phyloP scores from a whole-genome alignment of 2,888 invertebrate species.

The Oligia strigilis region DNA sequence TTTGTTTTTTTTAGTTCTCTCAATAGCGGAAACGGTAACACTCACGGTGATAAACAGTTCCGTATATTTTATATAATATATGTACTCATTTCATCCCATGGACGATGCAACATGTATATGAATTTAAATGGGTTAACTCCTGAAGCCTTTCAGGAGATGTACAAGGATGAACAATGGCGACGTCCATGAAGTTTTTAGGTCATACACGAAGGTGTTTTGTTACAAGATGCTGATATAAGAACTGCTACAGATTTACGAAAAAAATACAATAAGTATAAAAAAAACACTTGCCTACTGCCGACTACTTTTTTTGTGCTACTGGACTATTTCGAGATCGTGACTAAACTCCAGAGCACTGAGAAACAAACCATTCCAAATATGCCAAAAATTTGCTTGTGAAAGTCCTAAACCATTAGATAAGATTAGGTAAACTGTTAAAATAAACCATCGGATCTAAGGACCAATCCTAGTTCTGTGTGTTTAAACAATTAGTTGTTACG shows the following conservation, averaged over 20 bases:
- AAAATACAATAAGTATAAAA: not conserved
- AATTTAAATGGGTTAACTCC: conserved; percentile 5
- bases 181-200: conserved; percentile 10
- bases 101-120: not conserved
- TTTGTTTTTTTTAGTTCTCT: conserved; percentile 1
- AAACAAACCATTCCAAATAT: not conserved
- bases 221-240: not conserved
- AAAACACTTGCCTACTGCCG: not conserved
- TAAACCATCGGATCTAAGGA: not conserved
- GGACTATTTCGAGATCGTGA: not conserved
- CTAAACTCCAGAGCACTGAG: not conserved
- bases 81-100: not conserved
- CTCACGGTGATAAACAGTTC: conserved; percentile 14
- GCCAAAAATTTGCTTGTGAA: not conserved
- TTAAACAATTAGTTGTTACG: not conserved
- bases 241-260: not conserved
- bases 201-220: conserved; percentile 1
- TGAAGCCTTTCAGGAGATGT: not conserved
- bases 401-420: not conserved
- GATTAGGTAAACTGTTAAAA: not conserved
- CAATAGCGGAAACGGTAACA: conserved; percentile 15
- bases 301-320: not conserved
- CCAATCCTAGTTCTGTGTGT: no score
- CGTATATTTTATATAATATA: not conserved
- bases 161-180: not conserved